Evolutionary conservation across 1,140 invertebrate species (phyloP).

Genomic region (Maniola jurtina): DNA sequence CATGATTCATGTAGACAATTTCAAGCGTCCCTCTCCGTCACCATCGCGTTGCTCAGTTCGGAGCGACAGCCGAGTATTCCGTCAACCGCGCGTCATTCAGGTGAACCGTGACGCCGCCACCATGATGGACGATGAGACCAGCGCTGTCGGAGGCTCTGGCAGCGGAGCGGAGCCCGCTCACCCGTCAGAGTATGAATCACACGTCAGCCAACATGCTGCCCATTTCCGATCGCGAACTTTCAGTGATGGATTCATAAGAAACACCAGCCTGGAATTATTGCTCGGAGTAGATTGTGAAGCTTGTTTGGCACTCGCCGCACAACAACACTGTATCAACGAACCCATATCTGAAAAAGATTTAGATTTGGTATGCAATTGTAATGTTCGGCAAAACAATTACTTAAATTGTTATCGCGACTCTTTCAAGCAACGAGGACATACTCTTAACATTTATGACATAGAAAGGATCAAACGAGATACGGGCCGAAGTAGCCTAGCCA

Average conservation of each 20-base stretch:
- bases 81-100: conserved; percentile 72
- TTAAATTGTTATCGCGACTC: conserved; percentile 57
- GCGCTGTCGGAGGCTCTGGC: conserved; percentile 30
- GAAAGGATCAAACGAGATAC: conserved; percentile 68
- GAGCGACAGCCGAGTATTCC: conserved; percentile 61
- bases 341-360: conserved; percentile 65
- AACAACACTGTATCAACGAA: conserved; percentile 59
- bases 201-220: conserved; percentile 44
- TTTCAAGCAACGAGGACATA: conserved; percentile 58
- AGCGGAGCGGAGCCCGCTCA: conserved; percentile 30
- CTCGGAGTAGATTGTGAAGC: conserved; percentile 75
- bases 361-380: conserved; percentile 74
- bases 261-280: conserved; percentile 74
- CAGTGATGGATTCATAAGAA: conserved; percentile 74
- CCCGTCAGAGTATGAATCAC: conserved; percentile 52
- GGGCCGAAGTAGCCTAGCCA: conserved; percentile 49
- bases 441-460: conserved; percentile 67
- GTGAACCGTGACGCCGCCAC: conserved; percentile 76
- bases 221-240: conserved; percentile 73
- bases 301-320: conserved; percentile 64
- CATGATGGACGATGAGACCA: conserved; percentile 69
- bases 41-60: conserved; percentile 69
- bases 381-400: conserved; percentile 68
- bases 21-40: conserved; percentile 65
- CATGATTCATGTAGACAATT: conserved; percentile 69